Conservation (phyloP, 2,888 invertebrate species). For the Eurois occulta region DNA sequence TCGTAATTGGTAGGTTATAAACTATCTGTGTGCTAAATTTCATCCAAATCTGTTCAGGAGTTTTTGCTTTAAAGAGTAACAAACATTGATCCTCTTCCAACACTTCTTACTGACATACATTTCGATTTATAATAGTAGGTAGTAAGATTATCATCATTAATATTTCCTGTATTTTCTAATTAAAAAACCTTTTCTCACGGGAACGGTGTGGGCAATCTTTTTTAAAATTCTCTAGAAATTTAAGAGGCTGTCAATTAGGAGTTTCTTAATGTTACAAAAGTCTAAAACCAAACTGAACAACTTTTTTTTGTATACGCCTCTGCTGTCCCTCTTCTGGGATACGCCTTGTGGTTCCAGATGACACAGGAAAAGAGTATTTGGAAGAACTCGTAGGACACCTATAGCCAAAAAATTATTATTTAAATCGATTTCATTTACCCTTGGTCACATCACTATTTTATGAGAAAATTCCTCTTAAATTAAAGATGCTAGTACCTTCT, state of each 20-base stretch:
- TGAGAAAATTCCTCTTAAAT: constrained; percentile 56
- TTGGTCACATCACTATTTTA: constrained; percentile 51
- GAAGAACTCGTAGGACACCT: neutral
- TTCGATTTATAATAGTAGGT: no score
- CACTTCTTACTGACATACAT: no score
- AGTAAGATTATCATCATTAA: no score
- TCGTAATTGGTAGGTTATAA: no score
- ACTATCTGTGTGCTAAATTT: no score
- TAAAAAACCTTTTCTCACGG: no score
- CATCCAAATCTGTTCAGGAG: no score
- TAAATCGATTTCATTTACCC: neutral
- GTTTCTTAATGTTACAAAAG: neutral
- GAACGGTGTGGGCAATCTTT: no score
- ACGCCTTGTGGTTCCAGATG: neutral
- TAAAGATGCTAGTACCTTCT: constrained; percentile 58
- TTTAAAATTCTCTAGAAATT: neutral
- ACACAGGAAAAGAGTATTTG: neutral
- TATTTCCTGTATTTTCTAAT: neutral
- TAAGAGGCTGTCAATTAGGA: neutral
- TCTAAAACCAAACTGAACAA: neutral
- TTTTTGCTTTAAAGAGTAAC: no score
- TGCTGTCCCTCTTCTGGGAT: neutral
- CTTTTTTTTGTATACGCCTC: neutral
- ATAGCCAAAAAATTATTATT: neutral
- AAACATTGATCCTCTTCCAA: no score